Conservation (phyloP, 2,113 vertebrate species). For the Dasyurus viverrinus region DNA sequence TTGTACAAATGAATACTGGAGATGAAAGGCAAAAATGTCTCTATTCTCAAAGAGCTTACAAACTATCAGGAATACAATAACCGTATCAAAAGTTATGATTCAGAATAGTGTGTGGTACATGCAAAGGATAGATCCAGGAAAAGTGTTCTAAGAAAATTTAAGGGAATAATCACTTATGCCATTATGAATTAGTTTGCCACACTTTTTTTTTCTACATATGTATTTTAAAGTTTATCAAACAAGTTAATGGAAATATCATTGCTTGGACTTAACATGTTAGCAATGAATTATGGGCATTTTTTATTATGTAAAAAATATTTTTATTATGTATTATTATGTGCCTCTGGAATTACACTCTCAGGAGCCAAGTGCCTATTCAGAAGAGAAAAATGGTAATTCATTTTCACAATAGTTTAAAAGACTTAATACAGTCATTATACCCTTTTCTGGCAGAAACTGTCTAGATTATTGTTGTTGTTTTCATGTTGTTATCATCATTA, state of each 20-base stretch:
- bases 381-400: not conserved
- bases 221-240: not conserved
- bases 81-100: not conserved
- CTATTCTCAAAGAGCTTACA: not conserved
- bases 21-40: not conserved
- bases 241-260: slow-evolving; percentile 22
- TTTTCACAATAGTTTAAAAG: not conserved
- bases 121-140: not conserved
- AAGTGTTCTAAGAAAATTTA: not conserved
- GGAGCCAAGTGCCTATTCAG: slow-evolving; percentile 30
- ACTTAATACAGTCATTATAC: not conserved
- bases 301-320: slow-evolving; percentile 40
- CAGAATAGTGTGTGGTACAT: not conserved
- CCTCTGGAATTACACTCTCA: slow-evolving; percentile 21
- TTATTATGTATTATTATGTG: too few species aligned
- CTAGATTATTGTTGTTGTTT: not conserved
- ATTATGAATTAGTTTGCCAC: not conserved
- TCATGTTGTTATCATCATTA: not conserved
- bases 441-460: not conserved
- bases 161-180: not conserved
- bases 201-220: not conserved
- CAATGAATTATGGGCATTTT: not conserved
- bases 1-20: not conserved
- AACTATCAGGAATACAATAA: not conserved
- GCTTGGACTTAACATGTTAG: not conserved